Base-by-base conservation (phyloP, 2,113 vertebrate genomes). In the Prunella fulvescens region DNA sequence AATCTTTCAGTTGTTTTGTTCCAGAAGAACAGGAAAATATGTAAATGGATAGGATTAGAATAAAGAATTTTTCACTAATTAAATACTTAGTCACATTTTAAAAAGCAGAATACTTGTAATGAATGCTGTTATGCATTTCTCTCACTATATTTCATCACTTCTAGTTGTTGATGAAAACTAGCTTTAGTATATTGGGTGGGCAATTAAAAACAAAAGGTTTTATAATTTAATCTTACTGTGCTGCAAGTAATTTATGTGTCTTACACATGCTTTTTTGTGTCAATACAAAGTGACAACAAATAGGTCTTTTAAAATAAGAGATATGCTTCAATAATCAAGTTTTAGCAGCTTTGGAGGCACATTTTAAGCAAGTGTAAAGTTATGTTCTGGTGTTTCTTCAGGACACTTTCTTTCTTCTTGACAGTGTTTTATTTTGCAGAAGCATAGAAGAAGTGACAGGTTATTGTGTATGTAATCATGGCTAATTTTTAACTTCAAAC, bases 401-500 rank as follows among this genome's bases (percentile, higher is more conserved):
- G 88, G 92, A 95, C 74, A 88, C 81, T 97, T 95, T 88, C 85
- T 96, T 97, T 96, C 93, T 91, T 97, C 70, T 91, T 97, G 96
- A 97, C 94, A 98, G 97, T 62, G 57, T 97, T 97, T 97, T 96
- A 97, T 97, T 98, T 98, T 96, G 96, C 94, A 96, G 93, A 97
- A 96, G 94, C 74, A 47, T 95, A 98, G 97, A 98, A 98, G 95
- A 97, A 97, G 97, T 97, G 98, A 98, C 97, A 98, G 98, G 95
- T 96, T 98, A 97, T 97, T 98, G 97, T 98, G 96, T 98, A 97
- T 95, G 93, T 98, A 98, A 97, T 96, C 95, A 97, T 91, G 92
- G 95, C 96, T 98, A 98, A 98, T 97, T 98, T 98, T 95, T 92
- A 95, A 98, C 98, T 98, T 98, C 97, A 98, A 98, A 97, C 97